Evolutionary conservation across 2,113 vertebrate species (phyloP).

Genomic region (Melanotaenia duboulayi): DNA sequence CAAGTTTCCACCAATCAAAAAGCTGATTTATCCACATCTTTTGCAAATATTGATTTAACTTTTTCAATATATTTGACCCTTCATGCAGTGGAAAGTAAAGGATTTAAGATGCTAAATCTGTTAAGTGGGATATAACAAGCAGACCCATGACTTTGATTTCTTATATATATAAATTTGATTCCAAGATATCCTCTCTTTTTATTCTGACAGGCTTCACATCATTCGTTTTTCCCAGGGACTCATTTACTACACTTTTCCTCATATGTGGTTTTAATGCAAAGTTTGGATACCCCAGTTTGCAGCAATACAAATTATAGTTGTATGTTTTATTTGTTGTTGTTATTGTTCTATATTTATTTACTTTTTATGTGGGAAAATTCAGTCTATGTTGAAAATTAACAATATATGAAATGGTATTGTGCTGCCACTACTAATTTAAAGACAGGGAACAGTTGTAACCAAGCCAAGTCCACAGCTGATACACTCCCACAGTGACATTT

Average conservation of each 20-base stretch:
- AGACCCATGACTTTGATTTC: slow-evolving; percentile 32
- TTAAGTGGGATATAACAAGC: slow-evolving; percentile 51
- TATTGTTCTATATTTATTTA: too few species aligned
- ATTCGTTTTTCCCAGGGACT: slow-evolving; percentile 11
- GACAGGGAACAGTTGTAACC: slow-evolving; percentile 1
- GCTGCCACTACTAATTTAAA: background rate
- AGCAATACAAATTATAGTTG: too few species aligned
- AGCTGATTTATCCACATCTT: slow-evolving; percentile 52
- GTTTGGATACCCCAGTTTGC: too few species aligned
- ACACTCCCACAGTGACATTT: too few species aligned
- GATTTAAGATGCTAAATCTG: slow-evolving; percentile 60
- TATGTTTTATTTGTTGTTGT: too few species aligned
- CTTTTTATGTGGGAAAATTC: too few species aligned
- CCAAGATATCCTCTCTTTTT: slow-evolving; percentile 31
- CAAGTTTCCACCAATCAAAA: slow-evolving; percentile 27
- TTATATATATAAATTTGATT: slow-evolving; percentile 9
- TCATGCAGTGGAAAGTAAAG: slow-evolving; percentile 59
- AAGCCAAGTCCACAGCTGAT: background rate
- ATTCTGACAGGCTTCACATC: slow-evolving; percentile 50
- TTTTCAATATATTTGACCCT: slow-evolving; percentile 53
- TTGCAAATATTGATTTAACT: slow-evolving; percentile 59
- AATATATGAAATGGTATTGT: background rate
- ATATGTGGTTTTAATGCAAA: background rate
- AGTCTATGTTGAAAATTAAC: too few species aligned
- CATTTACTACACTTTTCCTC: slow-evolving; percentile 11